Evolutionary conservation across 2,797 vertebrate genomes (phyloP), one percentile per base, ranked within the genome.

Genomic region (Loris lydekkerianus): DNA sequence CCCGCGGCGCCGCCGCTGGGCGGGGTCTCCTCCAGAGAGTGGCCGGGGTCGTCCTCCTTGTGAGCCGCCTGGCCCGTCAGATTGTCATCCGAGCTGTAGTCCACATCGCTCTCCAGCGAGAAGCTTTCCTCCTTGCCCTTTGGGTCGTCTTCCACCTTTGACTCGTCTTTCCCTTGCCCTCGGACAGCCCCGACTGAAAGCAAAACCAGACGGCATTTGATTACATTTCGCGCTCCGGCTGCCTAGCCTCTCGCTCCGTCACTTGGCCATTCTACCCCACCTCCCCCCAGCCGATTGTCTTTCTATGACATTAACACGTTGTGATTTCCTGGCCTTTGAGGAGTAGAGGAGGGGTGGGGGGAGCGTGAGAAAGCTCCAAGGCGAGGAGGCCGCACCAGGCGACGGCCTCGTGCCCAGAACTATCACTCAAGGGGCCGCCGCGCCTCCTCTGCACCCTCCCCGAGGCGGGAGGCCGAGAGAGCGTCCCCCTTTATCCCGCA

Each of bases 41-140:
- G 98, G 75, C 98, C 98, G 43, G 99, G 98, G 63, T 99, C 99
- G 96, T 99, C 99, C 93, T 99, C 99, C 94, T 99, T 98, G 97
- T 99, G 98, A 21, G 99, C 98, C 0, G 97, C 97, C 96, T 98
- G 98, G 78, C 99, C 96, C 0, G 99, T 96, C 82, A 99, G 98
- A 98, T 99, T 99, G 97, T 99, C 99, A 63, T 99, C 99, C 0
- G 99, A 99, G 98, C 99, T 99, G 97, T 99, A 99, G 98, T 99
- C 99, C 94, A 99, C 97, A 97, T 99, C 99, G 95, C 99, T 99
- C 99, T 99, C 99, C 99, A 99, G 99, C 88, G 99, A 99, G 98
- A 99, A 99, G 80, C 98, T 99, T 97, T 99, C 99, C 31, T 99
- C 99, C 93, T 99, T 99, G 93, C 99, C 98, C 95, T 98, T 98